phyloP scores from a whole-genome alignment of 2,113 vertebrate species.

The Sinocyclocheilus anshuiensis region DNA sequence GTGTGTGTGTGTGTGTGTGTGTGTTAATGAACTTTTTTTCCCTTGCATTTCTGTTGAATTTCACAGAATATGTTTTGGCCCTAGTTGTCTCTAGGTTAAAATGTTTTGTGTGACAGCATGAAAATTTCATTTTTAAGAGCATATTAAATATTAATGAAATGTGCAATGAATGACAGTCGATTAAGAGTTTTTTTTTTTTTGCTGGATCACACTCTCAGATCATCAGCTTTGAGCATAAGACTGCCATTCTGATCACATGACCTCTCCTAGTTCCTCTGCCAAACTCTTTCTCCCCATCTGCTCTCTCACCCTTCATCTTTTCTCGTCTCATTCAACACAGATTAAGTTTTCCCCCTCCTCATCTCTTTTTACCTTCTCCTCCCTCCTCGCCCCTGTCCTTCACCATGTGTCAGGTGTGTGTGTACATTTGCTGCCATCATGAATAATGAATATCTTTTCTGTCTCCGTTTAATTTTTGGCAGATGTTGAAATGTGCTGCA shows the following conservation, averaged over 20 bases:
- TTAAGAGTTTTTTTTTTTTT: neutral
- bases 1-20: neutral
- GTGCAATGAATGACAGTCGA: neutral
- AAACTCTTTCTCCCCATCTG: conserved; percentile 44
- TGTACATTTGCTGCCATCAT: conserved; percentile 62
- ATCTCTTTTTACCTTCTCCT: conserved; percentile 50
- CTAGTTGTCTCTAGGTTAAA: neutral
- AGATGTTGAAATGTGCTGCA: conserved; percentile 68
- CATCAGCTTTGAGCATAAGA: neutral
- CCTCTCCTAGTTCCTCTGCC: conserved; percentile 4
- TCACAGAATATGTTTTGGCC: neutral
- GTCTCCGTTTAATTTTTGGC: conserved; percentile 74
- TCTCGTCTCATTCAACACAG: conserved; percentile 69
- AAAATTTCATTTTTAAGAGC: neutral
- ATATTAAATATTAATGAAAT: conserved; percentile 20
- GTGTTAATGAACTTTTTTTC: neutral
- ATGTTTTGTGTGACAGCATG: neutral
- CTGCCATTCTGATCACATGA: conserved; percentile 18
- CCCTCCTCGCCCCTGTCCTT: conserved; percentile 53
- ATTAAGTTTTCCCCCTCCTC: conserved; percentile 57
- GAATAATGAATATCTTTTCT: conserved; percentile 77
- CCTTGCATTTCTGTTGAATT: neutral
- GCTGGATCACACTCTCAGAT: neutral
- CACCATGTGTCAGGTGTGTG: conserved; percentile 36
- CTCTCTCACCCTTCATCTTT: conserved; percentile 64